Evolutionary conservation across 30 jellyfish, hydroid and myxozoan genomes (phyloP), one percentile per base, ranked within the genome.

Genomic region (Cassiopea xamachana): DNA sequence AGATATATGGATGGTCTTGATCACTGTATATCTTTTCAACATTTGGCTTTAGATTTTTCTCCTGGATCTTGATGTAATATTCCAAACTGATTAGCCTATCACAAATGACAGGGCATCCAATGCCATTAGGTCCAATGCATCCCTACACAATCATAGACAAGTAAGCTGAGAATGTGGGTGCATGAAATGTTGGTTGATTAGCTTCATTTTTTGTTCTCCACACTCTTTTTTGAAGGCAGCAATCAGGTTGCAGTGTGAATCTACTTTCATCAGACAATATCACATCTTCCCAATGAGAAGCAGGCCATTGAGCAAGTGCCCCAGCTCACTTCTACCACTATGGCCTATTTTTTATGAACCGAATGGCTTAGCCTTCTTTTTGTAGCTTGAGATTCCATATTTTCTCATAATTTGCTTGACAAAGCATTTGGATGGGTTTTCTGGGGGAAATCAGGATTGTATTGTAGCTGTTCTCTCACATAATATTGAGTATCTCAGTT

Each of bases 61-160:
- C 27, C 10, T 14, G 50, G 59, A 74, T 74, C 50, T 44, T 14
- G 6, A 18, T 16, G 59, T 74, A 74, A 5, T 74, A 16, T 2
- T 74, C 83, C 0, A 0, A 18, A 0, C 39, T 74, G 10, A 74
- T 18, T 1, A 10, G 12, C 64, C 59, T 74, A 59, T 74, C 51
- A 55, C 83, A 74, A 59, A 74, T 59, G 59, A 74, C 83, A 74
- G 51, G 83, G 58, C 59, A 2, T 39, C 83, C 50, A 18, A 1
- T 59, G 64, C 64, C 64, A 55, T 55, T 55, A 55, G 64, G 64
- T 10, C 64, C 64, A 55, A 55, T 55, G 64, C 83, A 74, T 2
- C 83, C 83, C 83, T 59, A 74, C 6, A 74, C 50, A 51, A 74
- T 74, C 50, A 74, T 59, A 74, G 83, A 74, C 59, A 74, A 17